Evolutionary conservation across 2,888 invertebrate genomes (phyloP), one percentile per base, ranked within the genome.

Genomic region (Panopea generosa): DNA sequence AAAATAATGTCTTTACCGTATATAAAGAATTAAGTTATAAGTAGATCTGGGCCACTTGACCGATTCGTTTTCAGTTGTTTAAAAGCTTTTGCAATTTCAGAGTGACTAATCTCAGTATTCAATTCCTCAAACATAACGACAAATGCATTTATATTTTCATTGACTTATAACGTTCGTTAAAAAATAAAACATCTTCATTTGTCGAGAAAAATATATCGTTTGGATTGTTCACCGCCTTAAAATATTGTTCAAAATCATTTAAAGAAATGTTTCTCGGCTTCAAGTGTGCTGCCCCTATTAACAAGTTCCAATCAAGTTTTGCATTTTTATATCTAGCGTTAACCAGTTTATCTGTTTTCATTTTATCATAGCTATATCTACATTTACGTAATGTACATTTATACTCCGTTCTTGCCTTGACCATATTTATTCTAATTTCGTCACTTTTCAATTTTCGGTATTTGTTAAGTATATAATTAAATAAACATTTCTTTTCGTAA

Each of bases 111-210:
- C n/a, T n/a, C n/a, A n/a, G n/a, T n/a, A n/a, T n/a, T n/a, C n/a
- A n/a, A n/a, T n/a, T n/a, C n/a, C n/a, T n/a, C n/a, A n/a, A n/a
- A n/a, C n/a, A n/a, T n/a, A n/a, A n/a, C n/a, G n/a, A n/a, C n/a
- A n/a, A n/a, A n/a, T n/a, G n/a, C n/a, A n/a, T n/a, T n/a, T n/a
- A n/a, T n/a, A n/a, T n/a, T n/a, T n/a, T n/a, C n/a, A n/a, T n/a
- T n/a, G n/a, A n/a, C n/a, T n/a, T 20, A 33, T 61, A 61, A 33
- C 61, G 6, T 20, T 61, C 33, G 33, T 26, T 61, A 33, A 50
- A 29, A 47, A 47, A 33, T 11, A 61, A n/a, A 18, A 50, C 61
- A 61, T 61, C 61, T 50, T 61, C 61, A 47, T 61, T 50, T n/a
- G 61, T 33, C 2, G 49, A 14, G 38, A 33, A 62, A 24, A 62